phyloP scores from a whole-genome alignment of 2,888 invertebrate genomes.

The Chalcis sispes region DNA sequence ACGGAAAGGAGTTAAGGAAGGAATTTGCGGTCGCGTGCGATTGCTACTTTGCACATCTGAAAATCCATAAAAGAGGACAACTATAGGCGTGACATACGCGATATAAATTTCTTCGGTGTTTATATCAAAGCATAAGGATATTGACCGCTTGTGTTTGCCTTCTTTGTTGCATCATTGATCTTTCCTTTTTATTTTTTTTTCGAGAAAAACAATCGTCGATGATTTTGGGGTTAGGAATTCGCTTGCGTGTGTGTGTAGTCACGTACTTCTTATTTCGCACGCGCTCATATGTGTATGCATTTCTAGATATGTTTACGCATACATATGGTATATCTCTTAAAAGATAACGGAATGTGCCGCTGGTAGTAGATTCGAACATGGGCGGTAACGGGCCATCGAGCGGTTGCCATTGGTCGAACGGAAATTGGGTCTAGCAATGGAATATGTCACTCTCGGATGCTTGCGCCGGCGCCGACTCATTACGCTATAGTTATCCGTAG shows the following conservation, averaged over 20 bases:
- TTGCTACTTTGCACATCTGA: constrained; percentile 40
- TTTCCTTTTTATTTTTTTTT: background rate
- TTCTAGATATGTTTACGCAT: too few species aligned
- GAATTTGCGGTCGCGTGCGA: constrained; percentile 55
- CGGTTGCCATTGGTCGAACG: constrained; percentile 17
- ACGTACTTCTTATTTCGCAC: background rate
- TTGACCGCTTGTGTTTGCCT: constrained; percentile 26
- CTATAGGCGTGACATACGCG: constrained; percentile 16
- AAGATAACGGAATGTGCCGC: background rate
- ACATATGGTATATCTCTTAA: background rate
- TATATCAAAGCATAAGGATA: constrained; percentile 3
- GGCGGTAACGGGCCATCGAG: constrained; percentile 1
- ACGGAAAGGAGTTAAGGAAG: background rate
- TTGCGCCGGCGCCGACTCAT: background rate
- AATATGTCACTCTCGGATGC: background rate
- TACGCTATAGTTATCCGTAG: too few species aligned
- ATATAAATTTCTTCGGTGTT: constrained; percentile 27
- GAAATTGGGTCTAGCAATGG: constrained; percentile 14
- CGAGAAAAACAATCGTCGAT: background rate
- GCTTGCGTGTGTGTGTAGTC: background rate
- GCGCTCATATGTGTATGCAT: background rate
- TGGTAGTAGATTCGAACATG: constrained; percentile 18
- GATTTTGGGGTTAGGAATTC: constrained; percentile 3
- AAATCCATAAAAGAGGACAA: constrained; percentile 44
- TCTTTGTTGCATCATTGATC: constrained; percentile 14